Base-by-base conservation (phyloP, 2,888 invertebrate genomes). In the Heliothis peltigera region DNA sequence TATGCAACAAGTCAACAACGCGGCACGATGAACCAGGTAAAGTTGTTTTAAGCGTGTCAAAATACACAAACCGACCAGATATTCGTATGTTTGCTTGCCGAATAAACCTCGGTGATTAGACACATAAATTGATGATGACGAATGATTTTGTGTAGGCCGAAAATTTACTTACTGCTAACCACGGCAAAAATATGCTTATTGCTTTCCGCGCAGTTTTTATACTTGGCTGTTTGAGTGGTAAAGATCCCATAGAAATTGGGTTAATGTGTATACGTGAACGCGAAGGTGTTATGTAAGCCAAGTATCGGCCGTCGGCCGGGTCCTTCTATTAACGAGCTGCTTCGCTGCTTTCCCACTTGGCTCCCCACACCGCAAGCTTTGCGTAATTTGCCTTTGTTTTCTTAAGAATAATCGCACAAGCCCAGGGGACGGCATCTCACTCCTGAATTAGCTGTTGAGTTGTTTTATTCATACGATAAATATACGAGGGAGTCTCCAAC, bases 331-430 rank as follows among this genome's bases (percentile, higher is more conserved):
- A 88, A 82, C 81, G 75, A 87, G 82, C 83, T 81, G 83, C 79
- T 80, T 80, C 76, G 70, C 81, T 81, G 85, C 80, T 83, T 83
- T 78, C 84, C 78, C 81, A 82, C 83, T 87, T 84, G 81, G 83
- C 82, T 78, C 75, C 70, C 58, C 60, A 53, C 72, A 68, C 76
- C 78, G 72, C 71, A 77, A 75, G 73, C 71, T 73, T 79, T 78
- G 73, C 73, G 81, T 79, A 82, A 84, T 83, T 83, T 79, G 78
- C 83, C 84, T 85, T 86, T 87, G 83, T 84, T 84, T 84, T 83
- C 81, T 80, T 75, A 81, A 81, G 83, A 84, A 76, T 81, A 82
- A 84, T 81, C 79, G 77, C 81, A 77, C 55, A 57, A 66, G 44
- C 82, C 76, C 81, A 63, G 54, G 78, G 80, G 84, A 81, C 79